Evolutionary conservation across 2,797 vertebrate genomes (phyloP).

Genomic region (Ptychadena robeensis): DNA sequence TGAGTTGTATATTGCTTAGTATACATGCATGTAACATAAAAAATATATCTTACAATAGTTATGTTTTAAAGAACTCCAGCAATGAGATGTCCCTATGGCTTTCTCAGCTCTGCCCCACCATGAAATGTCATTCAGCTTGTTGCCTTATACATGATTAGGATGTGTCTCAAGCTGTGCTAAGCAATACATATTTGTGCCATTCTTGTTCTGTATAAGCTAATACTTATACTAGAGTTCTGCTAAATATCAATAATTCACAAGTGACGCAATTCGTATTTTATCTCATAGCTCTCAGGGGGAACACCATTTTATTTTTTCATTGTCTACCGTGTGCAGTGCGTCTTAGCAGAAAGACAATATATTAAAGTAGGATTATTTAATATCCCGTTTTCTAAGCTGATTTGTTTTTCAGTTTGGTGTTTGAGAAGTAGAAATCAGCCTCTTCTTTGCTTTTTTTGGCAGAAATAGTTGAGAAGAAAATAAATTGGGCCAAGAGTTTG

Average conservation of each 20-base stretch:
- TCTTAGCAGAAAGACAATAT: background rate
- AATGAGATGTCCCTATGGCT: background rate
- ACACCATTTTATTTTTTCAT: background rate
- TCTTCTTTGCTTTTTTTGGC: background rate
- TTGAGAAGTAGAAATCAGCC: background rate
- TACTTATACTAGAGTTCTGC: background rate
- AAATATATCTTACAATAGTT: background rate
- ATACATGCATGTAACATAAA: background rate
- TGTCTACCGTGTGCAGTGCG: background rate
- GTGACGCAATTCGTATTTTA: background rate
- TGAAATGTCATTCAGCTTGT: background rate
- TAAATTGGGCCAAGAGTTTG: constrained; percentile 27
- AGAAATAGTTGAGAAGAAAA: constrained; percentile 4
- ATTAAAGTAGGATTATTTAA: constrained; percentile 3
- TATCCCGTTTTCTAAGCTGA: background rate
- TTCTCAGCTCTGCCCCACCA: background rate
- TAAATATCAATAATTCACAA: background rate
- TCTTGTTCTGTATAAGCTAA: background rate
- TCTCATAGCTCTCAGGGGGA: background rate
- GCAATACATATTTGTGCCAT: background rate
- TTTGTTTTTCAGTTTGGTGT: constrained; percentile 12
- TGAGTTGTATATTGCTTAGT: background rate
- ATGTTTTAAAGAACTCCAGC: background rate
- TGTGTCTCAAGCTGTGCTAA: background rate
- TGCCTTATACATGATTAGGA: background rate